These are phyloP conservation scores for Tiliqua scincoides DNA, from an alignment of 2,113 vertebrate species.

Conservation along the genomic window DNA sequence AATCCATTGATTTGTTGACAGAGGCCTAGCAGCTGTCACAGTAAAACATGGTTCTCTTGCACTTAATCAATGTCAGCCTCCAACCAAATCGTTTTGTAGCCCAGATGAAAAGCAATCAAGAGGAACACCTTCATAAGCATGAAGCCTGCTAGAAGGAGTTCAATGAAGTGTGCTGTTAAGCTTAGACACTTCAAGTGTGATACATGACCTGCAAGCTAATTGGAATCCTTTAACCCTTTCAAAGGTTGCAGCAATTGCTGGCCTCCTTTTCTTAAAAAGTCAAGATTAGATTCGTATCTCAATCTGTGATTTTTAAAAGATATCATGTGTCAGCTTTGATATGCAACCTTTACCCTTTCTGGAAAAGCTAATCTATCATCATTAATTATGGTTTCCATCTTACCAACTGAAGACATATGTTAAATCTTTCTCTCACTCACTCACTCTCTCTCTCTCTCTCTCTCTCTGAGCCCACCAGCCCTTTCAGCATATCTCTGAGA, in stretches of 20 bases:
- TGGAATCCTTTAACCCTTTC: conserved; percentile 72
- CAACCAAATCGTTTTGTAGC: conserved; percentile 72
- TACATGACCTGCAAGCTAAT: conserved; percentile 71
- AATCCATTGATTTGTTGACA: conserved; percentile 79
- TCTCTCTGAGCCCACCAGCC: neutral
- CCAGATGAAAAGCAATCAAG: conserved; percentile 79
- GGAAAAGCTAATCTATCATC: neutral
- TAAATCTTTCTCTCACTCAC: conserved; percentile 25
- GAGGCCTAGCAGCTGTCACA: conserved; percentile 76
- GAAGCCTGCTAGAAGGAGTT: conserved; percentile 74
- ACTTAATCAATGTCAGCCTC: conserved; percentile 80
- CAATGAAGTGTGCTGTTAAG: conserved; percentile 76
- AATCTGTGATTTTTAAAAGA: conserved; percentile 49
- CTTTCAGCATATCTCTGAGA: conserved; percentile 13
- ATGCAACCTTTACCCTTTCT: conserved; percentile 11
- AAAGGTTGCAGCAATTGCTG: conserved; percentile 48
- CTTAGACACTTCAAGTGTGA: conserved; percentile 63
- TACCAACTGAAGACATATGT: neutral
- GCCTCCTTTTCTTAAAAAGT: conserved; percentile 9
- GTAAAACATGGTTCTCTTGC: conserved; percentile 75
- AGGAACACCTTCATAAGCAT: conserved; percentile 79
- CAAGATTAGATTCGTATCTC: conserved; percentile 28
- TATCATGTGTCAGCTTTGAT: neutral
- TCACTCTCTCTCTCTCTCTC: neutral
- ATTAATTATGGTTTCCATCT: conserved; percentile 38